Conservation (phyloP, 92 coral and sea anemone species). For the Montipora capitata region DNA sequence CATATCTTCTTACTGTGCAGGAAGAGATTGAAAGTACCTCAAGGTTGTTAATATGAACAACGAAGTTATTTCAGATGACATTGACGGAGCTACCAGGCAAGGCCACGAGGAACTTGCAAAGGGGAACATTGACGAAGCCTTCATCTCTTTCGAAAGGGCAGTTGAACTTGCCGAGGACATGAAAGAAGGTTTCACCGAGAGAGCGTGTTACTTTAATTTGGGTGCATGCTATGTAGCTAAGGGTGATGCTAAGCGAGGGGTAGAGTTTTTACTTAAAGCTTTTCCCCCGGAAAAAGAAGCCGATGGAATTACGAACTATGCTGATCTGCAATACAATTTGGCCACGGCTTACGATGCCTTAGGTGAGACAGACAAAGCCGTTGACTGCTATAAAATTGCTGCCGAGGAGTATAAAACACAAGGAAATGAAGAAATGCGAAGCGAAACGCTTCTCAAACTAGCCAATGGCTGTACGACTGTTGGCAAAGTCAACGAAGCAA, state of each 20-base stretch:
- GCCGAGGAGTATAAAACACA: constrained; percentile 82
- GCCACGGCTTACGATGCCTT: constrained; percentile 94
- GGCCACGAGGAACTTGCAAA: constrained; percentile 89
- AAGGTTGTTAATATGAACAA: constrained; percentile 13
- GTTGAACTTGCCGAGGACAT: constrained; percentile 76
- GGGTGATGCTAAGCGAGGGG: constrained; percentile 89
- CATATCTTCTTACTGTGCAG: no score
- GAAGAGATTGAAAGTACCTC: not conserved
- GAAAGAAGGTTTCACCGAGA: constrained; percentile 90
- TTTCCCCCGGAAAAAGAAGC: constrained; percentile 90
- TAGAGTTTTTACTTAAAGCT: constrained; percentile 88
- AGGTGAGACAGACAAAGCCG: constrained; percentile 77
- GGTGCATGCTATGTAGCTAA: constrained; percentile 98
- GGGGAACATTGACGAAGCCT: constrained; percentile 87
- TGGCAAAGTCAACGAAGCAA: constrained; percentile 79
- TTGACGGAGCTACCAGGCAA: constrained; percentile 85
- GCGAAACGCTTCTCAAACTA: constrained; percentile 86
- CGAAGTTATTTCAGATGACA: constrained; percentile 60
- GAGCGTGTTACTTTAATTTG: constrained; percentile 97
- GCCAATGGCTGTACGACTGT: constrained; percentile 81
- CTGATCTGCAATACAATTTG: constrained; percentile 94
- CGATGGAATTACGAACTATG: constrained; percentile 92
- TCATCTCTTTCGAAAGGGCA: constrained; percentile 89
- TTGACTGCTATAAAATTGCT: constrained; percentile 87
- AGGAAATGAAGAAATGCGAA: constrained; percentile 88